Conservation (phyloP, 2,888 invertebrate species). For the Dasysyrphus albostriatus region DNA sequence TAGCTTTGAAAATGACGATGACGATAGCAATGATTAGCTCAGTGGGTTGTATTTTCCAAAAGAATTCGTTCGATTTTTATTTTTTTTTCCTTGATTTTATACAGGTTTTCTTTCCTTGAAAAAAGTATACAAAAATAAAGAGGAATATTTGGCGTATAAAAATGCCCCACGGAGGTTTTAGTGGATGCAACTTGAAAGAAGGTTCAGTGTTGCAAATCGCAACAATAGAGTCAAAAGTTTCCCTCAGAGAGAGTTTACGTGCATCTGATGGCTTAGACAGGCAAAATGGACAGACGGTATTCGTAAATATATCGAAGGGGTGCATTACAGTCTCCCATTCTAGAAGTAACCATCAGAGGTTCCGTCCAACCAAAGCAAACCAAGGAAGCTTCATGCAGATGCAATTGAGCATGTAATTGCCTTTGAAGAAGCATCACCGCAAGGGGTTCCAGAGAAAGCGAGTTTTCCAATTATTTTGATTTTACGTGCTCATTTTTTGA, state of each 20-base stretch:
- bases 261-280: slow-evolving; percentile 69
- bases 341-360: background rate
- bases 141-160: slow-evolving; percentile 11
- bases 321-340: slow-evolving; percentile 4
- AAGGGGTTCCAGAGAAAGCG: slow-evolving; percentile 30
- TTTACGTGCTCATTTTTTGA: slow-evolving; percentile 50
- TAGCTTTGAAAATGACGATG: slow-evolving; percentile 35
- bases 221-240: slow-evolving; percentile 68
- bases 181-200: slow-evolving; percentile 40
- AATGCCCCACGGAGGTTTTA: slow-evolving; percentile 39
- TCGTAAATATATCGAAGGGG: background rate
- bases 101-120: background rate
- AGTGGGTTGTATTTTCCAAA: slow-evolving; percentile 56
- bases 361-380: slow-evolving; percentile 8
- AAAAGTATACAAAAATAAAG: background rate
- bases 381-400: slow-evolving; percentile 41
- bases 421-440: slow-evolving; percentile 45
- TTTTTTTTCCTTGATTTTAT: slow-evolving; percentile 7
- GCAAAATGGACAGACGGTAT: slow-evolving; percentile 44
- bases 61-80: slow-evolving; percentile 46
- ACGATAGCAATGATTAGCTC: slow-evolving; percentile 68
- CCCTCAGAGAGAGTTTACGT: slow-evolving; percentile 55
- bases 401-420: slow-evolving; percentile 74
- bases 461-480: slow-evolving; percentile 72
- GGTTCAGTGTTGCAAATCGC: slow-evolving; percentile 51